phyloP scores from a whole-genome alignment of 2,888 invertebrate genomes.

The Ectropis crepuscularia region DNA sequence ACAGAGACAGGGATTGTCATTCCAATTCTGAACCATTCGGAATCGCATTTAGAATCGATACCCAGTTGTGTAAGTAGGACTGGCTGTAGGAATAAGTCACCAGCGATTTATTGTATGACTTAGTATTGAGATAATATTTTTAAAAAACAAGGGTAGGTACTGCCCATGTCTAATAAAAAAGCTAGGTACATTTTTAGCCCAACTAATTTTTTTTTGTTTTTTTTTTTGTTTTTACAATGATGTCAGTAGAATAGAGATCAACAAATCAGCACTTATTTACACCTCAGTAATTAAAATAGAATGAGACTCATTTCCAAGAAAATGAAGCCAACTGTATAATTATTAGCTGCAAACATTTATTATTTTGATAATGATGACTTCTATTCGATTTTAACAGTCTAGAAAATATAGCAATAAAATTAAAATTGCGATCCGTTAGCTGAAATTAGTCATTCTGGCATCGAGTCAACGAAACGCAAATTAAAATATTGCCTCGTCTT shows the following conservation, averaged over 20 bases:
- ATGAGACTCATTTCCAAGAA: slow-evolving; percentile 31
- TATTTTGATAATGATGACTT: slow-evolving; percentile 56
- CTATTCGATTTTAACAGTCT: slow-evolving; percentile 58
- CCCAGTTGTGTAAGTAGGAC: too few species aligned
- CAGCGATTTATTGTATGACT: too few species aligned
- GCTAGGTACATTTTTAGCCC: too few species aligned
- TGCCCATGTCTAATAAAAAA: too few species aligned
- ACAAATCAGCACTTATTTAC: not conserved
- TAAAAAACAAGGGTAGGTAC: too few species aligned
- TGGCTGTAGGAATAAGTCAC: too few species aligned
- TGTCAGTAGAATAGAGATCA: not conserved
- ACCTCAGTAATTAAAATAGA: slow-evolving; percentile 34
- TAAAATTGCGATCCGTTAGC: slow-evolving; percentile 65
- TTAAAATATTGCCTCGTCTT: slow-evolving; percentile 70
- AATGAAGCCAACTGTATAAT: slow-evolving; percentile 28
- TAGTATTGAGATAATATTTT: too few species aligned
- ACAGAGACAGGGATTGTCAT: too few species aligned
- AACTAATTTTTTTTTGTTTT: not conserved
- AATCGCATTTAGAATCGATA: too few species aligned
- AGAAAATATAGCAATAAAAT: slow-evolving; percentile 68
- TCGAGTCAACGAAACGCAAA: slow-evolving; percentile 70
- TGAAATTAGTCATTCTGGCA: slow-evolving; percentile 81
- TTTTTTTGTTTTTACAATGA: not conserved
- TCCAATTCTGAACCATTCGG: too few species aligned
- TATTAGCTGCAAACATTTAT: slow-evolving; percentile 42